Conservation (phyloP, 35 echinoderm and acorn worm genomes). For the Nesometra sesokonis region DNA sequence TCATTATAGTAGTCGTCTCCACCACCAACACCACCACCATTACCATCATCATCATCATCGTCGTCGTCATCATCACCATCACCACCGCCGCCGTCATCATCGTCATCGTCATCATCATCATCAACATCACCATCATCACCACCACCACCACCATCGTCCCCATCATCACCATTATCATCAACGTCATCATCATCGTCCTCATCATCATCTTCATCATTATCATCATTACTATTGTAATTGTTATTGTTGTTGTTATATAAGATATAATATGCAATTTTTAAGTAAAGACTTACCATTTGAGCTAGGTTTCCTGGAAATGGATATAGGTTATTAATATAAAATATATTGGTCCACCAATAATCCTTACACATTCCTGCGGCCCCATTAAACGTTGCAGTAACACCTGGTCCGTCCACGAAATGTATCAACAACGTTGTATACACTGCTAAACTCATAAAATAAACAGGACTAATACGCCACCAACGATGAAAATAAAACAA, state of each 20-base stretch:
- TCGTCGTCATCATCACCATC: background rate
- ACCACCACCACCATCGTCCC: too few relatives aligned
- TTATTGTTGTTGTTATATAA: too few relatives aligned
- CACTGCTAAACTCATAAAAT: conserved; percentile 24
- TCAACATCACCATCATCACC: too few relatives aligned
- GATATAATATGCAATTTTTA: too few relatives aligned
- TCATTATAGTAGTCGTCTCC: too few relatives aligned
- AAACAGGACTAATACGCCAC: conserved; percentile 32
- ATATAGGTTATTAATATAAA: conserved; percentile 37
- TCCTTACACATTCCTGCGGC: background rate
- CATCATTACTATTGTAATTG: too few relatives aligned
- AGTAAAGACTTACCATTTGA: background rate
- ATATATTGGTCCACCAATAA: conserved; percentile 30
- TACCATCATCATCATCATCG: background rate
- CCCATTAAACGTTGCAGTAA: background rate
- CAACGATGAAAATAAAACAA: conserved; percentile 54
- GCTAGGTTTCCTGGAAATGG: conserved; percentile 11
- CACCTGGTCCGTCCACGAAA: background rate
- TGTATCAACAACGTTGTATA: conserved; percentile 22
- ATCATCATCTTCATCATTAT: too few relatives aligned
- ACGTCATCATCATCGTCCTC: too few relatives aligned
- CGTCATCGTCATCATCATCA: background rate
- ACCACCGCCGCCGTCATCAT: background rate
- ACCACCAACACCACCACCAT: too few relatives aligned
- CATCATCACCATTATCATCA: too few relatives aligned